Evolutionary conservation across 2,113 vertebrate species (phyloP).

Genomic region (Rhinogobius similis): DNA sequence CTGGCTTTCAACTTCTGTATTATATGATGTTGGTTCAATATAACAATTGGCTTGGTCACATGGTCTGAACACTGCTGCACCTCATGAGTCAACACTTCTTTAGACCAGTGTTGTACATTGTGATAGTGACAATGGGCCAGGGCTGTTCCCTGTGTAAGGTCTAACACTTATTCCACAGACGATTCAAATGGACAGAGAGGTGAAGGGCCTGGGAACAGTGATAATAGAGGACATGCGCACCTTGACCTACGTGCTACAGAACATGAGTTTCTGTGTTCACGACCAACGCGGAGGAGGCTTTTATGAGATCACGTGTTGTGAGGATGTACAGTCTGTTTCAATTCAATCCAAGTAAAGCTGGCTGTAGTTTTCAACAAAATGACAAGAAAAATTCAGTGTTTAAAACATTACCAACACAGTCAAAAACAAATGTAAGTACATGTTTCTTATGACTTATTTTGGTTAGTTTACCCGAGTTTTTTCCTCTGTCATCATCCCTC

Average conservation of each 20-base stretch:
- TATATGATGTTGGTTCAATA: background rate
- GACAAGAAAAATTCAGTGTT: background rate
- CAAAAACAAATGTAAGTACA: background rate
- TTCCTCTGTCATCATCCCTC: background rate
- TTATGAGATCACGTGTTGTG: slow-evolving; percentile 31
- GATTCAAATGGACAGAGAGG: slow-evolving; percentile 61
- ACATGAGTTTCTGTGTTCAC: slow-evolving; percentile 21
- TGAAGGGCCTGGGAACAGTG: slow-evolving; percentile 47
- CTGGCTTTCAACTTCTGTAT: too few species aligned
- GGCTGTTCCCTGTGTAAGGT: slow-evolving; percentile 30
- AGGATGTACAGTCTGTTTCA: slow-evolving; percentile 59
- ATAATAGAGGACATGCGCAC: slow-evolving; percentile 46
- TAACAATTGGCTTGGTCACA: background rate
- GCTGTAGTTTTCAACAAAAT: slow-evolving; percentile 5
- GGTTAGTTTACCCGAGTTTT: background rate
- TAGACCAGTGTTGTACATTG: slow-evolving; percentile 38
- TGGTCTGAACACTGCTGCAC: background rate
- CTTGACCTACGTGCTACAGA: slow-evolving; percentile 9
- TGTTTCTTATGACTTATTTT: background rate
- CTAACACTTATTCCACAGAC: slow-evolving; percentile 54
- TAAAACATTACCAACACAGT: background rate
- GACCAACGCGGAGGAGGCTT: slow-evolving; percentile 8
- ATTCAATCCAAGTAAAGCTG: slow-evolving; percentile 27
- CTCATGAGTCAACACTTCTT: slow-evolving; percentile 15
- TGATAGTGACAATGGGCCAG: slow-evolving; percentile 32